Percentiles rank a stretch among this genome's conserved stretches.
Conservation (phyloP, 2,113 vertebrate species). For the Condylura cristata region DNA sequence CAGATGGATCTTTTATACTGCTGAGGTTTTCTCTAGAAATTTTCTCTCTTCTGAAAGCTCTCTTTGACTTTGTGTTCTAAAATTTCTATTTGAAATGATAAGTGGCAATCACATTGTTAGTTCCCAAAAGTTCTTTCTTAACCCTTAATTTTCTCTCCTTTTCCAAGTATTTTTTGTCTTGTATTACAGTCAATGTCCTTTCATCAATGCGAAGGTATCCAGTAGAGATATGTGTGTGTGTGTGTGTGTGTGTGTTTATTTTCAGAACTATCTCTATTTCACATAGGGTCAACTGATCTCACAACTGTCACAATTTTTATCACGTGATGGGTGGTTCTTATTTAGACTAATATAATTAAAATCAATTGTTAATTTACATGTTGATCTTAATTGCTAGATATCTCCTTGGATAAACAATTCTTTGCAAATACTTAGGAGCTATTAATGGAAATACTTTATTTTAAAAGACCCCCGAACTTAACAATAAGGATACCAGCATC, state of each 20-base stretch:
- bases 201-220: not conserved
- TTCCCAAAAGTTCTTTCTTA: not conserved
- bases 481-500: not conserved
- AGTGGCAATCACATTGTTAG: not conserved
- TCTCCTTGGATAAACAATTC: not conserved
- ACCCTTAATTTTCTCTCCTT: not conserved
- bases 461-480: not conserved
- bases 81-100: slow-evolving; percentile 37
- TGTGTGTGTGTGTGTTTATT: not conserved
- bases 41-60: slow-evolving; percentile 10
- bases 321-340: not conserved
- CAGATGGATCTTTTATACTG: not conserved
- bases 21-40: slow-evolving; percentile 1
- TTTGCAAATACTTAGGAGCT: not conserved
- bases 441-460: not conserved
- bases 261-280: not conserved
- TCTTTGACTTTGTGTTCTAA: slow-evolving; percentile 10
- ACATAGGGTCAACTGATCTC: not conserved
- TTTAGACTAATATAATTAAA: slow-evolving; percentile 4
- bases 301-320: not conserved
- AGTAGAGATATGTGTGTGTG: slow-evolving; percentile 9
- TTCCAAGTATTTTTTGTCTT: slow-evolving; percentile 40
- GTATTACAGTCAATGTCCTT: not conserved
- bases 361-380: not conserved
- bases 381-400: not conserved